phyloP scores from a whole-genome alignment of 2,113 vertebrate species.

The Dicaeum eximium region DNA sequence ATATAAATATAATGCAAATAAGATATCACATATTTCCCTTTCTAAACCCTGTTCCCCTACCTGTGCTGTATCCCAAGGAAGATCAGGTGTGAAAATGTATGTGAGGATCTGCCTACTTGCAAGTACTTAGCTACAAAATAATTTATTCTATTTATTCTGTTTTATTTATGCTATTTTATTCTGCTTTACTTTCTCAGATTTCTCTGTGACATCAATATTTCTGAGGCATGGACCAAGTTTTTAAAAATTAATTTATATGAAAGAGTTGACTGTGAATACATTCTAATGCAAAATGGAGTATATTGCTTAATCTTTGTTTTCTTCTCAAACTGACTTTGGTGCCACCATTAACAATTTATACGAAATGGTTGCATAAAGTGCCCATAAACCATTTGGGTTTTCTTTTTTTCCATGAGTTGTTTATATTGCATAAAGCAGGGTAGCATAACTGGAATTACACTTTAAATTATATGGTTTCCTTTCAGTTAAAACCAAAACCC shows the following conservation, averaged over 20 bases:
- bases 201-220: not conserved
- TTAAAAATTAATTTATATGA: not conserved
- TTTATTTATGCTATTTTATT: not conserved
- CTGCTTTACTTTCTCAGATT: not conserved
- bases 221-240: not conserved
- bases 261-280: not conserved
- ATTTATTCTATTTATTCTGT: no score
- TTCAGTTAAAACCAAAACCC: not conserved
- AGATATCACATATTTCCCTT: not conserved
- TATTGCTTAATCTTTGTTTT: not conserved
- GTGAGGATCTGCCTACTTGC: not conserved
- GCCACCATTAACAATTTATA: not conserved
- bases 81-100: not conserved
- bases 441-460: conserved; percentile 26
- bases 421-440: not conserved
- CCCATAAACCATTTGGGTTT: no score
- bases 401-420: not conserved
- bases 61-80: not conserved
- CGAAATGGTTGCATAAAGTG: conserved; percentile 5
- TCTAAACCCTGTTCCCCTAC: not conserved
- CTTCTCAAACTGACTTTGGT: not conserved
- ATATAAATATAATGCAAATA: not conserved
- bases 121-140: not conserved
- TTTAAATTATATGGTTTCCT: no score
- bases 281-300: not conserved